Evolutionary conservation across 2,797 vertebrate genomes (phyloP).

Genomic region (Trachurus trachurus): DNA sequence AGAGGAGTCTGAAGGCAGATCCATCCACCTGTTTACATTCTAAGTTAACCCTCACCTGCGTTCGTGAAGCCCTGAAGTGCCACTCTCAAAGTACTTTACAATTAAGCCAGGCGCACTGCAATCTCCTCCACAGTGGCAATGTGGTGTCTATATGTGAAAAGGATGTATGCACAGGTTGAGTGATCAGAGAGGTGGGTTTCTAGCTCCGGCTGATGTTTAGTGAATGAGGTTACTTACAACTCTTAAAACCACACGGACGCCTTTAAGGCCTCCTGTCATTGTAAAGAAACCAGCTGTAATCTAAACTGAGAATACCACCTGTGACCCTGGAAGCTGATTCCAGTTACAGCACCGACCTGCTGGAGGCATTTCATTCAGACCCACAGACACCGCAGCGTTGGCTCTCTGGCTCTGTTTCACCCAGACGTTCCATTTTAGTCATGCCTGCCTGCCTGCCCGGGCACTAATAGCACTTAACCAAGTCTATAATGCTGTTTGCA

Average conservation of each 20-base stretch:
- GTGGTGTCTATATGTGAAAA: not conserved
- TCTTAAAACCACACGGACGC: not conserved
- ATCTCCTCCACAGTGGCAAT: not conserved
- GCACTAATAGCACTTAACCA: conserved; percentile 47
- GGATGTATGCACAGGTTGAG: conserved; percentile 1
- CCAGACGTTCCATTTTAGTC: conserved; percentile 39
- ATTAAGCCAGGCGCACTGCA: not conserved
- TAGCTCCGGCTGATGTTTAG: not conserved
- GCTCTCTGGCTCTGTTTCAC: conserved; percentile 39
- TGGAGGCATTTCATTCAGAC: conserved; percentile 53
- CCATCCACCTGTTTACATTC: not conserved
- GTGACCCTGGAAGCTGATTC: conserved; percentile 27
- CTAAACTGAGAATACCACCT: conserved; percentile 17
- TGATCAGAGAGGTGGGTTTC: conserved; percentile 10
- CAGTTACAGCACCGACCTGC: conserved; percentile 31
- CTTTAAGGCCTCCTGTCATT: not conserved
- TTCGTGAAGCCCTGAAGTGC: conserved; percentile 4
- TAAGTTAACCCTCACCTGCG: not conserved
- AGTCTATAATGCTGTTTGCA: conserved; percentile 35
- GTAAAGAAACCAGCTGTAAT: conserved; percentile 10
- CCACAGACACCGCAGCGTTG: conserved; percentile 18
- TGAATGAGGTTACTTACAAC: not conserved
- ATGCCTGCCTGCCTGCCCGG: conserved; percentile 22
- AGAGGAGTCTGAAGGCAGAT: not conserved
- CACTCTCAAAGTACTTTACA: conserved; percentile 5